phyloP scores from a whole-genome alignment of 2,113 vertebrate species.

The Heterocephalus glaber region DNA sequence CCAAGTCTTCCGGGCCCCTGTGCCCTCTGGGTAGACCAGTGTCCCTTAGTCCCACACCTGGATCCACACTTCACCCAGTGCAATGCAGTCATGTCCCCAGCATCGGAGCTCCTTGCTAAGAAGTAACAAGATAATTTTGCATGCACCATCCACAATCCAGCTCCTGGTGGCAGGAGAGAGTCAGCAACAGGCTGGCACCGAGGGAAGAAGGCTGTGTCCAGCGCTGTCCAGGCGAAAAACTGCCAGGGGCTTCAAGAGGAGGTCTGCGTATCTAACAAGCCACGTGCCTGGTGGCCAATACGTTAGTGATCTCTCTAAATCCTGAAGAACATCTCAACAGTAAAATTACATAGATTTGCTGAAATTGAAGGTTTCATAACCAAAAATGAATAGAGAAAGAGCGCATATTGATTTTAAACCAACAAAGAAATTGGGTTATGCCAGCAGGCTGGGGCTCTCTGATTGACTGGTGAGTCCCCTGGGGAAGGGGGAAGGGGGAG shows the following conservation, averaged over 20 bases:
- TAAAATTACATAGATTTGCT: constrained; percentile 33
- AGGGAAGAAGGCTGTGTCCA: fast-evolving
- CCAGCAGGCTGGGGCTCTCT: background rate
- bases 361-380: constrained; percentile 54
- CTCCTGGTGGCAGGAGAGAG: fast-evolving
- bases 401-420: constrained; percentile 43
- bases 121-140: fast-evolving
- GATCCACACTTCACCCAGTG: fast-evolving
- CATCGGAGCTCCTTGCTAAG: fast-evolving
- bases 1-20: fast-evolving
- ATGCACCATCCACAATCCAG: fast-evolving
- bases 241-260: background rate
- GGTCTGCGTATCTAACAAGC: fast-evolving
- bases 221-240: background rate
- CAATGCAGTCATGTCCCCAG: fast-evolving
- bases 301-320: background rate
- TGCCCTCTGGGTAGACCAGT: fast-evolving
- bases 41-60: fast-evolving
- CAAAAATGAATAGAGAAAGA: constrained; percentile 55
- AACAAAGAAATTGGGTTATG: background rate
- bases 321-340: background rate
- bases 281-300: fast-evolving
- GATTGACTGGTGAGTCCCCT: constrained; percentile 12
- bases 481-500: background rate
- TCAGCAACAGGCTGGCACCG: fast-evolving